Evolutionary conservation across 1,140 invertebrate genomes (phyloP).

Genomic region (Papilio xuthus): DNA sequence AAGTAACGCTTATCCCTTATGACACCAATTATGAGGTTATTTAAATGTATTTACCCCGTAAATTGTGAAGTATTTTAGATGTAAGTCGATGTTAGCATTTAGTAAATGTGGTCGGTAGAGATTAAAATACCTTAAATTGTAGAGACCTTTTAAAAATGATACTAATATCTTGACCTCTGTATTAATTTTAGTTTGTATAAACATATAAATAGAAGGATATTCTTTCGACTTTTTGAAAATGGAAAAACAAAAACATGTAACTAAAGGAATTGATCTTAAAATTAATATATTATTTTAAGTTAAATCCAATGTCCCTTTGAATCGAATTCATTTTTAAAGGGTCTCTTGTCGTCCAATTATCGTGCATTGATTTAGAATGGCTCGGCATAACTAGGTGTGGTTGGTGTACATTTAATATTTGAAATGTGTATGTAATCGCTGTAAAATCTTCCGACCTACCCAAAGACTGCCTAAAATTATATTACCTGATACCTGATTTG

Average conservation of each 20-base stretch:
- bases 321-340: constrained; percentile 44
- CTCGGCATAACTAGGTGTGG: constrained; percentile 60
- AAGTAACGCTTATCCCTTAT: constrained; percentile 61
- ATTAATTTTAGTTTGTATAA: not conserved
- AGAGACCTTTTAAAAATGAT: constrained; percentile 45
- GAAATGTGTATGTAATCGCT: constrained; percentile 67
- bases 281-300: not conserved
- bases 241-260: not conserved
- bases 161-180: not conserved
- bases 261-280: constrained; percentile 7
- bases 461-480: constrained; percentile 81
- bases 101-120: constrained; percentile 71
- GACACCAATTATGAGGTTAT: constrained; percentile 66
- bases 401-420: constrained; percentile 56
- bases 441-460: constrained; percentile 81
- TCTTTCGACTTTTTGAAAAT: no score
- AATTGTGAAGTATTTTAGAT: constrained; percentile 57
- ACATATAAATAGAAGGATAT: not conserved
- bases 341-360: constrained; percentile 41
- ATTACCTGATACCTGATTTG: constrained; percentile 73
- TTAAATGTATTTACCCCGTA: constrained; percentile 55
- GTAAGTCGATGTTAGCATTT: constrained; percentile 72
- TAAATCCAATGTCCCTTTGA: not conserved
- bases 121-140: constrained; percentile 41
- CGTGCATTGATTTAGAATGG: constrained; percentile 53